A percentile compares a stretch with the other conserved stretches of the same genome.
phyloP scores from a whole-genome alignment of 2,113 vertebrate species.

The Anolis sagrei region DNA sequence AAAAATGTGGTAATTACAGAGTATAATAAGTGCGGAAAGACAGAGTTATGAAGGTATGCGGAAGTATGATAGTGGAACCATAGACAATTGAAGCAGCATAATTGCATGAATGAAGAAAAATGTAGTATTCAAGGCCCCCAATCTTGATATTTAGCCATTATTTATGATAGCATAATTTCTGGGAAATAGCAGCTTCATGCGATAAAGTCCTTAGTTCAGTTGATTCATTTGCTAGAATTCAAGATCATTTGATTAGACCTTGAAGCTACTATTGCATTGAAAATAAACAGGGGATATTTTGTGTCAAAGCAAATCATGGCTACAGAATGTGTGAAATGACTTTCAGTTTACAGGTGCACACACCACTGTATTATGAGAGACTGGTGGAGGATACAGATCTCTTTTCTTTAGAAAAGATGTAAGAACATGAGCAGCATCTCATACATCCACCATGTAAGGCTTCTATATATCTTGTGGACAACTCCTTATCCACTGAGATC shows the following conservation, averaged over 20 bases:
- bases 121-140: too few species aligned
- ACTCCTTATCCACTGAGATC: background rate
- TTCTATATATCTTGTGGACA: background rate
- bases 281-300: background rate
- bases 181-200: too few species aligned
- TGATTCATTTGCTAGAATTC: background rate
- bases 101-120: too few species aligned
- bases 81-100: too few species aligned
- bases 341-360: background rate
- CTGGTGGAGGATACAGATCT: background rate
- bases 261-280: background rate
- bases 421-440: background rate
- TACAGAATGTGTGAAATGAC: background rate
- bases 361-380: background rate
- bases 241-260: background rate
- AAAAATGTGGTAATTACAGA: too few species aligned
- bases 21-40: too few species aligned
- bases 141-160: too few species aligned
- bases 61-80: too few species aligned
- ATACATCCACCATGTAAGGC: background rate
- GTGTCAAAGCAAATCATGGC: background rate
- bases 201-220: background rate
- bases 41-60: too few species aligned
- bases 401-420: background rate
- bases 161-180: too few species aligned